Evolutionary conservation across 2,797 vertebrate genomes (phyloP).

Genomic region (Iguana delicatissima): DNA sequence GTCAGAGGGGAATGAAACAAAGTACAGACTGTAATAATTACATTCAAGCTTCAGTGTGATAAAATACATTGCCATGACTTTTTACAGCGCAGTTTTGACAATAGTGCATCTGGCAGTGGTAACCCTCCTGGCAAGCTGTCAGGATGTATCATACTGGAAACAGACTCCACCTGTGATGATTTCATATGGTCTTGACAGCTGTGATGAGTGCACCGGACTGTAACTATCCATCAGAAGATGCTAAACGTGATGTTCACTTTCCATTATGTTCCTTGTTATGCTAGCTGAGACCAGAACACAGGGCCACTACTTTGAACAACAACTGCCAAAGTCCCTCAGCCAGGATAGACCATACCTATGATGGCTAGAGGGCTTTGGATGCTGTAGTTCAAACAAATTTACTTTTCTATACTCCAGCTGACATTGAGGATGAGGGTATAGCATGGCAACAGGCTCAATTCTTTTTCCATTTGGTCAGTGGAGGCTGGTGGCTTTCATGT

Average conservation of each 20-base stretch:
- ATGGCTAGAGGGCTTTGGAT: too few relatives aligned
- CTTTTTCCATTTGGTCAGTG: not conserved
- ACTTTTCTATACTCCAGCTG: not conserved
- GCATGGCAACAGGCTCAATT: not conserved
- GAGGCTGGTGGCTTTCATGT: too few relatives aligned
- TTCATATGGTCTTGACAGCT: not conserved
- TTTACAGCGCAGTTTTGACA: not conserved
- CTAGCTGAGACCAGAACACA: too few relatives aligned
- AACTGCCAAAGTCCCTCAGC: too few relatives aligned
- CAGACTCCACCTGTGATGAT: not conserved
- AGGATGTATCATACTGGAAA: not conserved
- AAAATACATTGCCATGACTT: not conserved
- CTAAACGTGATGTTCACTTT: not conserved
- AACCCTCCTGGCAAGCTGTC: not conserved
- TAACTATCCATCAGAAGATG: not conserved
- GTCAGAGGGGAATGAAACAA: not conserved
- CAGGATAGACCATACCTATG: too few relatives aligned
- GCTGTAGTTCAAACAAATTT: too few relatives aligned
- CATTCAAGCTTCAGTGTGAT: not conserved
- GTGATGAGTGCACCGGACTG: not conserved
- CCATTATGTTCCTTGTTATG: not conserved
- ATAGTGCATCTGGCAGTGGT: not conserved
- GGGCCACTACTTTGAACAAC: too few relatives aligned
- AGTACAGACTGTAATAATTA: not conserved
- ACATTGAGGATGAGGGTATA: not conserved